A percentile compares a stretch with the other conserved stretches of the same genome.
Evolutionary conservation across 2,888 invertebrate species (phyloP).

Genomic region (Mystacides longicornis): DNA sequence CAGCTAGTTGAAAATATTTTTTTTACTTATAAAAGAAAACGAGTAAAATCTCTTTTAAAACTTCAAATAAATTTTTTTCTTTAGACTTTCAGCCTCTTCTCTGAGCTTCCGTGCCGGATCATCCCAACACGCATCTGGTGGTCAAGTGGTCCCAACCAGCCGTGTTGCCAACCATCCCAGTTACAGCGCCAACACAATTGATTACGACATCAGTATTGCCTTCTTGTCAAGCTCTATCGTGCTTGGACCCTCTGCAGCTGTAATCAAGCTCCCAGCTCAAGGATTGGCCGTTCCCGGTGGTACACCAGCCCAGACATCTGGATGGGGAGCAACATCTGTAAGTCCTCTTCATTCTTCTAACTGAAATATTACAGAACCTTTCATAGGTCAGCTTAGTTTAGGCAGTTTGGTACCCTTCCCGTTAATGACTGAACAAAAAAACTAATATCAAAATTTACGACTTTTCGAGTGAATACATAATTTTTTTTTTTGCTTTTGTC

Average conservation of each 20-base stretch:
- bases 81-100: background rate
- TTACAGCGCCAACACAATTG: constrained; percentile 33
- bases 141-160: constrained; percentile 33
- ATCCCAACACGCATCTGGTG: constrained; percentile 34
- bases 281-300: constrained; percentile 33
- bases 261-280: constrained; percentile 33
- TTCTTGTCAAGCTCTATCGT: constrained; percentile 32
- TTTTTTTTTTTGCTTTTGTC: too few species aligned
- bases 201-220: constrained; percentile 39
- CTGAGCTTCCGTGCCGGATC: constrained; percentile 24
- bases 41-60: too few species aligned
- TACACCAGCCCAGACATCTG: constrained; percentile 39
- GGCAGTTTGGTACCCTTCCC: too few species aligned
- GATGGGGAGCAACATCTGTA: constrained; percentile 37
- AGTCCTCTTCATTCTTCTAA: too few species aligned
- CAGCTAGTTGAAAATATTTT: too few species aligned
- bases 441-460: too few species aligned
- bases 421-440: too few species aligned
- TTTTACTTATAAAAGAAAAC: too few species aligned
- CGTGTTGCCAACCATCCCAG: constrained; percentile 32
- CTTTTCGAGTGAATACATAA: too few species aligned
- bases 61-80: too few species aligned
- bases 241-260: constrained; percentile 31
- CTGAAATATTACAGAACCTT: too few species aligned
- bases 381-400: too few species aligned